Evolutionary conservation across 2,888 invertebrate species (phyloP), one percentile per base, ranked within the genome.

Genomic region (Cheilosia impressa): DNA sequence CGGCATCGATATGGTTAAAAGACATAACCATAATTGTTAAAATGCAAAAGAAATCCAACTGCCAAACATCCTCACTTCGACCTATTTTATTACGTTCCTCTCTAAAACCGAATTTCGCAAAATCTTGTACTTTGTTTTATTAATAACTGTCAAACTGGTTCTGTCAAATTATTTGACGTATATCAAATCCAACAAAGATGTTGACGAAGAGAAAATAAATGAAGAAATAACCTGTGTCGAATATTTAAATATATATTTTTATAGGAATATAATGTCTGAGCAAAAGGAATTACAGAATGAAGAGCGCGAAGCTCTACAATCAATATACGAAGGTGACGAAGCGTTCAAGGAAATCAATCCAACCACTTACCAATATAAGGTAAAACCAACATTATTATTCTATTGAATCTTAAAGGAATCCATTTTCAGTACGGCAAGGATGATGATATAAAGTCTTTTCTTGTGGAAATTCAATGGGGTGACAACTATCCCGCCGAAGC

Each of bases 261-360:
- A 72, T 52, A 60, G 13, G 4, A 31, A 76, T 19, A 73, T n/a
- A 90, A 95, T 95, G 94, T 93, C 93, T 75, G 93, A 94, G 89
- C 89, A 89, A 34, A 88, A 90, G 65, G 96, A 97, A 90, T 93
- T 95, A 77, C 97, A 97, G 91, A 94, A 95, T 63, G 98, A 98
- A 90, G 98, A 98, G 93, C 93, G 96, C 66, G 98, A 98, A 93
- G 98, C 97, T 0, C 92, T 99, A 77, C 94, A 95, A 88, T 97
- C 98, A 4, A 99, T 99, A 89, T 99, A 98, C 92, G 98, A 98
- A 89, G 98, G 98, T 19, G 98, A 98, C 92, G 93, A 94, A 2
- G 95, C 95, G 80, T 98, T 98, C 91, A 97, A 97, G 91, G 95
- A 97, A 93, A 92, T 97, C 41, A 94, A 95, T 90, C 91, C 94